Conservation (phyloP, 2,888 invertebrate genomes). For the Anthophora plumipes region DNA sequence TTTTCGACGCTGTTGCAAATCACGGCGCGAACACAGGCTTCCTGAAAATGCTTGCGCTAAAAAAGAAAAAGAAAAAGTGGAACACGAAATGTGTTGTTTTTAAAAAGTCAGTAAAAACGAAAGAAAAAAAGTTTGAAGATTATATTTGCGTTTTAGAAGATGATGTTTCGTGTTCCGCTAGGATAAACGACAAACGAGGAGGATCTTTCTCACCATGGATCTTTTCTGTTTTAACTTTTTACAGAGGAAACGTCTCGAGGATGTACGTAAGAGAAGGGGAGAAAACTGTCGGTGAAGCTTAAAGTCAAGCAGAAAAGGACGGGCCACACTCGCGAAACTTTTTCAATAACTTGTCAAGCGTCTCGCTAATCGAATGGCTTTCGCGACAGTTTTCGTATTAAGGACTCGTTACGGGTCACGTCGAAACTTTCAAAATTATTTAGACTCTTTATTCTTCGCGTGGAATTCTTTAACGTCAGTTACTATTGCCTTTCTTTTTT, state of each 20-base stretch:
- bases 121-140: too few relatives aligned
- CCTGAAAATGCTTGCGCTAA: conserved; percentile 58
- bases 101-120: background rate
- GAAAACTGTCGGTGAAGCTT: conserved; percentile 53
- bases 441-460: background rate
- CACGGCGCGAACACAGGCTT: conserved; percentile 43
- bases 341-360: conserved; percentile 50
- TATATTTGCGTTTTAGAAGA: background rate
- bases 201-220: conserved; percentile 65
- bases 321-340: conserved; percentile 49
- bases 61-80: too few relatives aligned
- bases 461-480: background rate
- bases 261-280: conserved; percentile 87
- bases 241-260: conserved; percentile 92
- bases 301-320: conserved; percentile 44
- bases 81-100: conserved; percentile 49
- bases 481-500: background rate
- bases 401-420: background rate
- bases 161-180: conserved; percentile 50
- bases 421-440: background rate
- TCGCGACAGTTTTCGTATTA: conserved; percentile 12
- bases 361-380: conserved; percentile 31
- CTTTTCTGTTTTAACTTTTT: conserved; percentile 86
- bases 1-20: conserved; percentile 21
- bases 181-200: background rate